Percentiles rank a stretch among this genome's conserved stretches.
Evolutionary conservation across 2,113 vertebrate species (phyloP).

Genomic region (Typhlomys cinereus): DNA sequence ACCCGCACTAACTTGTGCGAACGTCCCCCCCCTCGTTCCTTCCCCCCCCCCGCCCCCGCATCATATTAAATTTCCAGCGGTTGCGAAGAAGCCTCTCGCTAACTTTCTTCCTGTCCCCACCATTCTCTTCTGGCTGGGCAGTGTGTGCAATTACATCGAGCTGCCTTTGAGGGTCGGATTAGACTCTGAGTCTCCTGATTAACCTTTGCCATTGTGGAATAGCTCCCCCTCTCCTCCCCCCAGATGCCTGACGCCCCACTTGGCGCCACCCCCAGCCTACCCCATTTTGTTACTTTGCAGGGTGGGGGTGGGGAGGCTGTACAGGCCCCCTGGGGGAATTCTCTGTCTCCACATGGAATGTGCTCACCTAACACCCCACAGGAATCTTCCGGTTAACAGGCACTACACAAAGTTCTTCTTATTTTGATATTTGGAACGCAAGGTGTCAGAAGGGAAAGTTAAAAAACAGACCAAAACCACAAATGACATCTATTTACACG

Average conservation of each 20-base stretch:
- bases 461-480: background rate
- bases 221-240: conserved; percentile 51
- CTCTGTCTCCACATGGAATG: conserved; percentile 23
- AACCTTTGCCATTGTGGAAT: conserved; percentile 72
- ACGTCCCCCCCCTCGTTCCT: conserved; percentile 50
- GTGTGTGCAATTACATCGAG: conserved; percentile 75
- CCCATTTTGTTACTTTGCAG: conserved; percentile 57
- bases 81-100: conserved; percentile 25
- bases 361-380: background rate
- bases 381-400: background rate
- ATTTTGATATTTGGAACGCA: conserved; percentile 19
- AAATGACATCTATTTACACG: background rate
- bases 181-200: conserved; percentile 81
- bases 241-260: conserved; percentile 41
- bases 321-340: background rate
- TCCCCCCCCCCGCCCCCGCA: no score
- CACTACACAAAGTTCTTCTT: background rate
- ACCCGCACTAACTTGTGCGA: background rate
- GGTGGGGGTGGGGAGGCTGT: no score
- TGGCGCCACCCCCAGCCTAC: conserved; percentile 33
- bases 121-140: conserved; percentile 74
- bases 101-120: conserved; percentile 63
- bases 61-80: conserved; percentile 55
- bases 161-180: conserved; percentile 75
- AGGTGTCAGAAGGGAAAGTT: background rate